phyloP scores from a whole-genome alignment of 1,140 invertebrate species.

The Drosophila serrata region DNA sequence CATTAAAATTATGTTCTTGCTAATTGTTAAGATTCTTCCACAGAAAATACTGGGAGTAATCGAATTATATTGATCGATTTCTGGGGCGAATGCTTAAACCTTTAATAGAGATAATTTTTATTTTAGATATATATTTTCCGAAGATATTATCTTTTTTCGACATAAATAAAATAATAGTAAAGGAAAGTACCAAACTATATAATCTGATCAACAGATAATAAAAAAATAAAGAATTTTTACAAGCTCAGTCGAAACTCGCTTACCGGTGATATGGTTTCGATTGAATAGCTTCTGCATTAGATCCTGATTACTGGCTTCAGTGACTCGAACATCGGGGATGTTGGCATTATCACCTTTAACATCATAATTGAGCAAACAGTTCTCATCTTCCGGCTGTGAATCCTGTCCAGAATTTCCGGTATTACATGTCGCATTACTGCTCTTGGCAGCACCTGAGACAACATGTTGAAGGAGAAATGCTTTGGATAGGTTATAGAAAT shows the following conservation, averaged over 20 bases:
- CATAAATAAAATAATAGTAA: conserved; percentile 8
- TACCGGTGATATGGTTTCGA: conserved; percentile 82
- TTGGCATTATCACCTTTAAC: conserved; percentile 17
- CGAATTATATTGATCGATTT: background rate
- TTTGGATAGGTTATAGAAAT: conserved; percentile 63
- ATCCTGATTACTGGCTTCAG: conserved; percentile 68
- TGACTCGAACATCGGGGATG: conserved; percentile 65
- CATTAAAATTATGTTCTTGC: conserved; percentile 18
- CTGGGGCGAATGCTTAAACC: background rate
- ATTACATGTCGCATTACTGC: conserved; percentile 17
- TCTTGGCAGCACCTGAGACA: conserved; percentile 42
- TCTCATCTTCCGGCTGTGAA: conserved; percentile 68
- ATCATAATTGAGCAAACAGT: conserved; percentile 34
- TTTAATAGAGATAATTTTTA: background rate
- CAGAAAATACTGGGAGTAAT: background rate
- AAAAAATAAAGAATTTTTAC: background rate
- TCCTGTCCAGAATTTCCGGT: conserved; percentile 9
- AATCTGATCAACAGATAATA: conserved; percentile 31
- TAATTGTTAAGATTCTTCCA: conserved; percentile 1
- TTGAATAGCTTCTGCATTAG: conserved; percentile 77
- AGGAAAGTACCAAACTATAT: conserved; percentile 9
- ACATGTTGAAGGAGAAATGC: conserved; percentile 69
- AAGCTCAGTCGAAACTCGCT: conserved; percentile 64
- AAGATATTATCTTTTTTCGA: background rate
- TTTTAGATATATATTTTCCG: conserved; percentile 4